Conservation (phyloP, 2,888 invertebrate genomes). For the Argyresthia albistria region DNA sequence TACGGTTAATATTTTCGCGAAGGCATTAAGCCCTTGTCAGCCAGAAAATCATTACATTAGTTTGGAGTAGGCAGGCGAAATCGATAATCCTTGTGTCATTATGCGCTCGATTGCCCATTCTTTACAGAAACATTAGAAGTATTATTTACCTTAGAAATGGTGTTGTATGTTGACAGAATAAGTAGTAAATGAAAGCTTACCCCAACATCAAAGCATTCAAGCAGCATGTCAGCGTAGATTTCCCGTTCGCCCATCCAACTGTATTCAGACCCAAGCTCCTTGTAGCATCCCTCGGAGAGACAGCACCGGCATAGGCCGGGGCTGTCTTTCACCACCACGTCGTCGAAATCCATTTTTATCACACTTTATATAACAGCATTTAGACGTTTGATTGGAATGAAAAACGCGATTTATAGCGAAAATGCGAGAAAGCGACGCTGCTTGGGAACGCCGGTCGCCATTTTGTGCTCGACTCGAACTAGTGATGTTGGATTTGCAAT, state of each 20-base stretch:
- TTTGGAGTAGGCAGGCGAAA: no score
- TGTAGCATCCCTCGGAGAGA: conserved; percentile 62
- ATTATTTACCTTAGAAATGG: background rate
- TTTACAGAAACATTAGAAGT: background rate
- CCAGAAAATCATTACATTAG: no score
- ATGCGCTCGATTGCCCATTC: no score
- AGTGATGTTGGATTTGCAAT: background rate
- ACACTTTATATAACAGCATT: background rate
- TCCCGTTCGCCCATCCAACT: conserved; percentile 61
- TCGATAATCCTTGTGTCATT: no score
- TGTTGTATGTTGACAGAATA: background rate
- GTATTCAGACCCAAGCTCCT: conserved; percentile 52
- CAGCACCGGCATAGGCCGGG: conserved; percentile 65
- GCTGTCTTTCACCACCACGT: conserved; percentile 55
- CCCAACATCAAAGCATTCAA: conserved; percentile 63
- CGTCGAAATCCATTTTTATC: conserved; percentile 49
- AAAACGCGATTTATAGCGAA: background rate
- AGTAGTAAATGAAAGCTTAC: conserved; percentile 29
- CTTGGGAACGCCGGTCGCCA: conserved; percentile 2
- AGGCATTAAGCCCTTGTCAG: no score
- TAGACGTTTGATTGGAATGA: background rate
- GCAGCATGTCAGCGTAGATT: conserved; percentile 61
- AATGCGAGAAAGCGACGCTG: background rate
- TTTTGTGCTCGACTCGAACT: no score
- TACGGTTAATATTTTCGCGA: no score